Percentiles rank a stretch among this genome's conserved stretches.
Evolutionary conservation across 2,113 vertebrate genomes (phyloP).

Genomic region (Leptodactylus fuscus): DNA sequence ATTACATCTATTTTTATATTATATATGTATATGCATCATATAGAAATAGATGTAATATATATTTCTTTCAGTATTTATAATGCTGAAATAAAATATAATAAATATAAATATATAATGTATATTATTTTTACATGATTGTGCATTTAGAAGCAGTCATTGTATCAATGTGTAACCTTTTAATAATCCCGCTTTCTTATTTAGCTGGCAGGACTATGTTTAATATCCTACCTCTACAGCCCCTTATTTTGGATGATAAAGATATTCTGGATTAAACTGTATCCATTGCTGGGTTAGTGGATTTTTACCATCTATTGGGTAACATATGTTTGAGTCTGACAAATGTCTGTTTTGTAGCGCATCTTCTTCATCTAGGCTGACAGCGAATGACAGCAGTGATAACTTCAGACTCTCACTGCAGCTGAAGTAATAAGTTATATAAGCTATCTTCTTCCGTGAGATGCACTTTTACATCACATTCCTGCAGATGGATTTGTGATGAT

Average conservation of each 20-base stretch:
- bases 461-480: conserved; percentile 36
- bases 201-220: too few relatives aligned
- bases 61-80: too few relatives aligned
- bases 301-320: neutral
- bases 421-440: conserved; percentile 46
- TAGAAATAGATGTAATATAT: too few relatives aligned
- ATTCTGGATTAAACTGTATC: neutral
- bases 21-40: too few relatives aligned
- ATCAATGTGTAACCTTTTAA: too few relatives aligned
- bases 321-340: neutral
- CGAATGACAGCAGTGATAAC: conserved; percentile 36
- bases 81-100: too few relatives aligned
- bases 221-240: neutral
- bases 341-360: neutral
- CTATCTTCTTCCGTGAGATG: conserved; percentile 18
- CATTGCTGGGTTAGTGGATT: neutral
- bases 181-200: too few relatives aligned
- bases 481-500: conserved; percentile 46
- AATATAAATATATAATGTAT: too few relatives aligned
- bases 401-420: conserved; percentile 32
- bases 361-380: conserved; percentile 7
- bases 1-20: too few relatives aligned
- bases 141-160: too few relatives aligned
- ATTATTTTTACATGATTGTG: too few relatives aligned
- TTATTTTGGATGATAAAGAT: neutral